phyloP scores from a whole-genome alignment of 1,140 invertebrate species.

The Cydia splendana region DNA sequence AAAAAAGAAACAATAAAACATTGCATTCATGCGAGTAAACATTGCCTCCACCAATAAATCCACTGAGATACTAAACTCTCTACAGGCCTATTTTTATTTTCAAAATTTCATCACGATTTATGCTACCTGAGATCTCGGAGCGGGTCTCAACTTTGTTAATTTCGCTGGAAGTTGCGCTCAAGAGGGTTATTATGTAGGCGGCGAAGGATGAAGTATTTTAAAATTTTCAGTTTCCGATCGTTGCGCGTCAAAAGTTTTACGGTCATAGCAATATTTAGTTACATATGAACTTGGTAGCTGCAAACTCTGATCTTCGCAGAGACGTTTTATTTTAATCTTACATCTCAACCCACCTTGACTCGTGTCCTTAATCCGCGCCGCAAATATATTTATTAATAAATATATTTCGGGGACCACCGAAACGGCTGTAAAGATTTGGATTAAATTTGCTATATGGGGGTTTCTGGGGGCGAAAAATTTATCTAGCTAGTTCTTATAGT shows the following conservation, averaged over 20 bases:
- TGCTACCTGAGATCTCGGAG: constrained; percentile 28
- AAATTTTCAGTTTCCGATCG: constrained; percentile 25
- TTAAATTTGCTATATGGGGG: too few relatives aligned
- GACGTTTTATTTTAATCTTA: too few relatives aligned
- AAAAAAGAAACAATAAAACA: background rate
- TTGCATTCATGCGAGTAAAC: constrained; percentile 21
- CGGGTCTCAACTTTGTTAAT: constrained; percentile 34
- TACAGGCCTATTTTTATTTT: constrained; percentile 34
- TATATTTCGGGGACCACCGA: too few relatives aligned
- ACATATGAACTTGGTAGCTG: too few relatives aligned
- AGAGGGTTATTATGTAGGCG: constrained; percentile 29
- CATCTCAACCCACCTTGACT: too few relatives aligned
- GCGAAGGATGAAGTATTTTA: constrained; percentile 18
- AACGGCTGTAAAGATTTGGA: too few relatives aligned
- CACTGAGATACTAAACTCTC: constrained; percentile 26
- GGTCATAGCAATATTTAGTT: constrained; percentile 1
- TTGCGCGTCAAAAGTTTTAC: background rate
- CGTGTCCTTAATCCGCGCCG: too few relatives aligned
- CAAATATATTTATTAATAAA: too few relatives aligned
- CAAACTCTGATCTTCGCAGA: too few relatives aligned
- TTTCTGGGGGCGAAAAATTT: too few relatives aligned
- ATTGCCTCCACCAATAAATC: constrained; percentile 17
- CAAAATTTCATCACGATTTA: constrained; percentile 34
- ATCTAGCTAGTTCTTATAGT: too few relatives aligned
- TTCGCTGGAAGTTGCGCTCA: constrained; percentile 28